Percentiles rank a stretch among this genome's conserved stretches.
Conservation (phyloP, 2,113 vertebrate species). For the Rhinolophus ferrumequinum region DNA sequence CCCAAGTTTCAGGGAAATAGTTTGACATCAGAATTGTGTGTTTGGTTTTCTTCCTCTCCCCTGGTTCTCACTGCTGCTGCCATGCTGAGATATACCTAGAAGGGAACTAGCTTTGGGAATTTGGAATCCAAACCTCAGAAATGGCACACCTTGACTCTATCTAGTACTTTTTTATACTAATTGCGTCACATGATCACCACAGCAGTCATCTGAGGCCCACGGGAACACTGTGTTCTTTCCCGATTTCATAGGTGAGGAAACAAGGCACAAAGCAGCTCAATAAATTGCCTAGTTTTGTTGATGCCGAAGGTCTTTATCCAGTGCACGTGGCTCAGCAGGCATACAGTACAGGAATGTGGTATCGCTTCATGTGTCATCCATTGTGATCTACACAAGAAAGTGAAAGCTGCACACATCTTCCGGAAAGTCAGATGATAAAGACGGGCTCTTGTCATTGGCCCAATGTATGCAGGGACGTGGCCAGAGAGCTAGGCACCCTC, state of each 20-base stretch:
- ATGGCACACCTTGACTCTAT: neutral
- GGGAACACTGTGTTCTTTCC: neutral
- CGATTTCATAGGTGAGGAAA: neutral
- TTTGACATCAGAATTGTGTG: neutral
- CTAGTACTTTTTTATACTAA: neutral
- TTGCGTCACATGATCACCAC: neutral
- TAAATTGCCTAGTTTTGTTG: neutral
- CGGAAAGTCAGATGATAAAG: neutral
- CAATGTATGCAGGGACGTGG: neutral
- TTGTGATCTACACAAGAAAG: neutral
- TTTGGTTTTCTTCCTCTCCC: neutral
- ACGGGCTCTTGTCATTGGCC: fast-evolving
- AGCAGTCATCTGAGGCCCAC: neutral
- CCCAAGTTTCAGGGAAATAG: neutral
- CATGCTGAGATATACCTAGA: neutral
- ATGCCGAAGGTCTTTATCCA: neutral
- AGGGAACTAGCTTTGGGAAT: neutral
- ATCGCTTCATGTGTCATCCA: fast-evolving
- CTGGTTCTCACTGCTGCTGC: neutral
- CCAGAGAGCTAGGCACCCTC: neutral
- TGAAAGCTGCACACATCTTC: neutral
- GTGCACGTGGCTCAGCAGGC: fast-evolving
- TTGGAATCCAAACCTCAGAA: neutral
- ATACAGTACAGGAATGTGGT: fast-evolving
- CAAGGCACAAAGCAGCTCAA: neutral